These are phyloP conservation scores for Lissocephala sabroskyi DNA, from an alignment of 2,888 invertebrate species.

Conservation along the genomic window DNA sequence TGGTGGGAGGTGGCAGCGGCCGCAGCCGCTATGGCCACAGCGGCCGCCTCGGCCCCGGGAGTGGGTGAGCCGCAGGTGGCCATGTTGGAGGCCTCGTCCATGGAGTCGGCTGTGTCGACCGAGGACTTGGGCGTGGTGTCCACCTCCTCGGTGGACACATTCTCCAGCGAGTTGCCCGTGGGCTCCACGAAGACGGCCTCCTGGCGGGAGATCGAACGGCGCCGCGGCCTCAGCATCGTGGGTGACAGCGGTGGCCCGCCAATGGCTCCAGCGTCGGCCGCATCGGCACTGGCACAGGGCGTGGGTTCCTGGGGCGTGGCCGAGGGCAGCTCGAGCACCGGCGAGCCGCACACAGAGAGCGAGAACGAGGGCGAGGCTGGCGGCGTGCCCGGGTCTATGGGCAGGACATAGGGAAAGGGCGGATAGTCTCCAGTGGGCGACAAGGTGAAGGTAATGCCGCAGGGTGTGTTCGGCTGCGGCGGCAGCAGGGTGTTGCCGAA, in stretches of 20 bases:
- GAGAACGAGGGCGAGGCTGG: conserved; percentile 51
- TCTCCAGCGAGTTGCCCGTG: conserved; percentile 81
- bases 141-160: conserved; percentile 75
- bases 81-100: conserved; percentile 71
- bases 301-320: conserved; percentile 46
- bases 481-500: conserved; percentile 73
- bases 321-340: conserved; percentile 59
- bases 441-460: conserved; percentile 77
- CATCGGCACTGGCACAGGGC: conserved; percentile 34
- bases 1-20: conserved; percentile 31
- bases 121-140: conserved; percentile 39
- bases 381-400: conserved; percentile 70
- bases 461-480: conserved; percentile 73
- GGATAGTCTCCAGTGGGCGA: conserved; percentile 75
- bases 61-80: conserved; percentile 65
- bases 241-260: conserved; percentile 58
- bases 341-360: conserved; percentile 65
- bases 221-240: conserved; percentile 74
- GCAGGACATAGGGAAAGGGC: conserved; percentile 64
- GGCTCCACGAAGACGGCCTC: conserved; percentile 87
- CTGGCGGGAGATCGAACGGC: conserved; percentile 85
- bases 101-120: conserved; percentile 53
- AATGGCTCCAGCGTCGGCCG: conserved; percentile 55
- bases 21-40: conserved; percentile 41
- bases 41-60: neutral